These are phyloP conservation scores for Cephus sareptanus DNA, from an alignment of 2,888 invertebrate genomes.

Conservation along the genomic window DNA sequence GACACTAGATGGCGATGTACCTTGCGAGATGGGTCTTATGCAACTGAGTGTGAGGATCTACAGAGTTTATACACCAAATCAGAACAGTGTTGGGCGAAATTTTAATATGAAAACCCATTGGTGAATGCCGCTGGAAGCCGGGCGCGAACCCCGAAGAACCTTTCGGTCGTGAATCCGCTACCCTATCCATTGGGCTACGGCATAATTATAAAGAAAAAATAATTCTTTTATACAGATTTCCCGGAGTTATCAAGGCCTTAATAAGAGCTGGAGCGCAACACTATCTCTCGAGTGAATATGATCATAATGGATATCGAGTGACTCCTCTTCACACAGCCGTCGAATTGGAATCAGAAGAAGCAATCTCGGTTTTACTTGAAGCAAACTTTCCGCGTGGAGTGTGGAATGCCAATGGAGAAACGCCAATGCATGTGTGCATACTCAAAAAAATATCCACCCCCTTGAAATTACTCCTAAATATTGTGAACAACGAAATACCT, in stretches of 20 bases:
- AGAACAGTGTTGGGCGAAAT: too few species aligned
- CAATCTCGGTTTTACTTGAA: conserved; percentile 65
- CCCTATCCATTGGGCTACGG: too few species aligned
- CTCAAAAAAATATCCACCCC: conserved; percentile 65
- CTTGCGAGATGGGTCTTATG: too few species aligned
- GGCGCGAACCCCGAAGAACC: too few species aligned
- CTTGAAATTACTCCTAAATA: conserved; percentile 60
- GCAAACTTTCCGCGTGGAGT: conserved; percentile 65
- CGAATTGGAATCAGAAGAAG: conserved; percentile 64
- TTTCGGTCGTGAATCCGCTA: too few species aligned
- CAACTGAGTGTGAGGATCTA: too few species aligned
- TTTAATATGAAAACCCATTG: too few species aligned
- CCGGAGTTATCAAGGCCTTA: conserved; percentile 12
- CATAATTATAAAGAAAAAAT: too few species aligned
- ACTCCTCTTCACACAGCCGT: conserved; percentile 71
- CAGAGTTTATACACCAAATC: too few species aligned
- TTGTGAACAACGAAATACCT: conserved; percentile 19
- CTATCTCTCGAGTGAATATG: conserved; percentile 10
- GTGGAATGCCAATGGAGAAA: conserved; percentile 66
- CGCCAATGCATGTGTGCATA: conserved; percentile 70
- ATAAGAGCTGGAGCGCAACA: conserved; percentile 19
- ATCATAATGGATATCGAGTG: conserved; percentile 32
- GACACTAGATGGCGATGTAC: too few species aligned
- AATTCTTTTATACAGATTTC: conserved; percentile 9
- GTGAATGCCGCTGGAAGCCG: too few species aligned